Conservation (phyloP, 2,797 vertebrate species). For the Parotocinclus haroldoi region DNA sequence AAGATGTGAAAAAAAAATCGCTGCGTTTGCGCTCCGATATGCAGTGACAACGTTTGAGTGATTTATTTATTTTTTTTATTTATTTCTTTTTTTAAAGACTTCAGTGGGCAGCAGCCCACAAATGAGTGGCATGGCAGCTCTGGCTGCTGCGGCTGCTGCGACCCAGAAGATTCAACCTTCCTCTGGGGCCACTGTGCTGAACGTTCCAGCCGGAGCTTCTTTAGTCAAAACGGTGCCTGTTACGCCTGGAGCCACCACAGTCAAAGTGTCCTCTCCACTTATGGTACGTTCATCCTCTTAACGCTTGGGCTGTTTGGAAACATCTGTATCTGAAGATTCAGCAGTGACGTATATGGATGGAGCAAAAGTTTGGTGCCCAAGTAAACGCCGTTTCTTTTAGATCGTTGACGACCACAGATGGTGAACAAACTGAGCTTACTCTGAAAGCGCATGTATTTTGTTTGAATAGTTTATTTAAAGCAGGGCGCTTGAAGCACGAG, state of each 20-base stretch:
- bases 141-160: constrained; percentile 88
- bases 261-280: constrained; percentile 86
- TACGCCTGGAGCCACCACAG: constrained; percentile 79
- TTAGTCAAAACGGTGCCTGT: constrained; percentile 85
- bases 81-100: constrained; percentile 38
- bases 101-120: constrained; percentile 88
- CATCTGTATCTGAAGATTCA: no score
- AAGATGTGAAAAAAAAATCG: constrained; percentile 32
- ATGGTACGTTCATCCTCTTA: constrained; percentile 71
- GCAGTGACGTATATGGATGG: no score
- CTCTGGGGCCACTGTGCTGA: constrained; percentile 81
- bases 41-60: no score
- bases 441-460: no score
- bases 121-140: constrained; percentile 93
- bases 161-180: constrained; percentile 93
- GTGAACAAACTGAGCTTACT: no score
- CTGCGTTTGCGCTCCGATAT: no score
- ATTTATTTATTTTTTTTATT: neutral
- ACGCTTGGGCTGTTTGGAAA: no score
- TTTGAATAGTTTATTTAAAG: no score
- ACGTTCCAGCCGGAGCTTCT: constrained; percentile 83
- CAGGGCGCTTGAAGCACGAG: no score
- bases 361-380: no score
- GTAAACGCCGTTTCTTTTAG: no score
- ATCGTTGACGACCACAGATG: no score